phyloP scores from a whole-genome alignment of 2,797 vertebrate species.

The Sarcophilus harrisii region DNA sequence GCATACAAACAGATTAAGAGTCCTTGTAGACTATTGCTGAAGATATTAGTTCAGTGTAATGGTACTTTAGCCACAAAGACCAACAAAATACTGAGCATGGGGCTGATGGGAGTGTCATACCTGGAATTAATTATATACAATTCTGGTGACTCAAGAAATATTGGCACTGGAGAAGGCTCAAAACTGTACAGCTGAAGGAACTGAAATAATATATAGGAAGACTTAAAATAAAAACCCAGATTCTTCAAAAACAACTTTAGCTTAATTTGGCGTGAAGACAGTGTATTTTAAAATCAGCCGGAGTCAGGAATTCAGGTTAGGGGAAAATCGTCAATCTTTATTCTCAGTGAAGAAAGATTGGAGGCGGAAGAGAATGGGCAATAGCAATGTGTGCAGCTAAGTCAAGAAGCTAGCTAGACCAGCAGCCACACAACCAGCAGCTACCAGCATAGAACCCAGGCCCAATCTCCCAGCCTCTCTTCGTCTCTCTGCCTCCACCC shows the following conservation, averaged over 20 bases:
- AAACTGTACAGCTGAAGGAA: slow-evolving; percentile 42
- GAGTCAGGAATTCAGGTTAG: no score
- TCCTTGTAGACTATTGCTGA: background rate
- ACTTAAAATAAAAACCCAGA: background rate
- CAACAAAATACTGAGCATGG: background rate
- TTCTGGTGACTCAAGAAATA: slow-evolving; percentile 26
- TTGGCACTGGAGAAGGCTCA: slow-evolving; percentile 17
- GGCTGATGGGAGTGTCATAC: background rate
- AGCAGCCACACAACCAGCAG: no score
- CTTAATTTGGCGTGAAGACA: no score
- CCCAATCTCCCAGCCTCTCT: no score
- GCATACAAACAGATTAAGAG: background rate
- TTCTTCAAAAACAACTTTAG: slow-evolving; percentile 19
- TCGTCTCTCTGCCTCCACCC: no score
- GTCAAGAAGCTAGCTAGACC: no score
- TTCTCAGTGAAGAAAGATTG: no score
- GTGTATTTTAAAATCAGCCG: no score
- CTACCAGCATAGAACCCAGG: no score
- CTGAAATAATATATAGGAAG: background rate
- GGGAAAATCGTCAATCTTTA: no score
- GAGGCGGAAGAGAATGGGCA: no score
- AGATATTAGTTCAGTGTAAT: slow-evolving; percentile 8
- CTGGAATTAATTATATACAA: background rate
- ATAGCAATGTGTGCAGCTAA: no score
- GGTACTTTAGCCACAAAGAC: background rate